Base-by-base conservation (phyloP, 2,888 invertebrate genomes). In the Serripes groenlandicus region DNA sequence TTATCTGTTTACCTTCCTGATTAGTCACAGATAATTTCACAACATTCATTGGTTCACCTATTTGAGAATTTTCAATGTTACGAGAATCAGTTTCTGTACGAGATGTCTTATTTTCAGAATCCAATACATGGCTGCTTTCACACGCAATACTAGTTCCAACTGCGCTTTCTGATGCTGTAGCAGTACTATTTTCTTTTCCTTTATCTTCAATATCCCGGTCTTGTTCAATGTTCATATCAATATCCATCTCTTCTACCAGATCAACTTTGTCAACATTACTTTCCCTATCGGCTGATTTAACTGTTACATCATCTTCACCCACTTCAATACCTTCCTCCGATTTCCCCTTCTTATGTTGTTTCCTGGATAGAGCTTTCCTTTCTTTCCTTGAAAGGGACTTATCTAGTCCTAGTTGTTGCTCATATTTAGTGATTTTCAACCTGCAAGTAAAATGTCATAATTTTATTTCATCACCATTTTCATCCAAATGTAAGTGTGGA, bases 371-470 rank as follows among this genome's bases (percentile, higher is more conserved):
- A 28, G 49, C 7, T 26, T 42, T 66, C n/a, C 66, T 66, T 21
- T 66, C 66, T n/a, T 26, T 66, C 66, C 66, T 34, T 1, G 66
- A 66, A 21, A 66, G 35, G 42, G 35, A n/a, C 70, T 92, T 90
- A 74, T 93, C 90, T 18, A 93, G 80, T 34, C 89, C 88, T 75
- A 93, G 90, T 68, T 90, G 83, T 64, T 86, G 88, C 71, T 92
- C 93, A 90, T 93, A 93, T n/a, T 84, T 72, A 37, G 93, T 93
- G 4, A 89, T 68, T n/a, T 84, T 56, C 11, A 81, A 78, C n/a
- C 91, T 92, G 75, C n/a, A n/a, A n/a, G n/a, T n/a, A n/a, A n/a
- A n/a, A n/a, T n/a, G n/a, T n/a, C n/a, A n/a, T n/a, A n/a, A n/a
- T n/a, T n/a, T n/a, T n/a, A n/a, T n/a, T n/a, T n/a, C n/a, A n/a